Evolutionary conservation across 2,888 invertebrate species (phyloP), one percentile per base, ranked within the genome.

Genomic region (Pyrgus malvae): DNA sequence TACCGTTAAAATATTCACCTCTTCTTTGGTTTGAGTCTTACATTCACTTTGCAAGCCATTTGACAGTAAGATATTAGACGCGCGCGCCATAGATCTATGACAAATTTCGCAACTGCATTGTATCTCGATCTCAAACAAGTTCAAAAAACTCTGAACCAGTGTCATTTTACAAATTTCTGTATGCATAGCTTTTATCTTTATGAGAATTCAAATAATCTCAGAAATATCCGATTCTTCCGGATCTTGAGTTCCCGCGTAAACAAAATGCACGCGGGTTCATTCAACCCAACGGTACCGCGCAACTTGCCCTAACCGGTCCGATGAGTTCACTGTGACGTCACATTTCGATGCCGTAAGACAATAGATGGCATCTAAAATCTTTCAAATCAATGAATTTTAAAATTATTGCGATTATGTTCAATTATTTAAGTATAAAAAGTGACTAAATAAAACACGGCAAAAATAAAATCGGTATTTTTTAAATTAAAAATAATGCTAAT

Each of bases 241-340:
- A 60, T 56, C 49, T 50, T 53, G 46, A 58, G 68, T 82, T 82
- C 74, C 76, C 82, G 83, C 80, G 83, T 85, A 87, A 89, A 87
- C 85, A 83, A 82, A 83, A 78, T 76, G 68, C 66, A 58, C 57
- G 59, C 58, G 51, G 55, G 86, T 80, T 78, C 83, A 68, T 74
- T 78, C 82, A 86, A 78, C 89, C 81, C 86, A 89, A 88, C 89
- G 89, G 89, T 86, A 89, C 80, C 70, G 70, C 68, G 78, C 75
- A 75, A 79, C 80, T 80, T 78, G 76, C 66, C 64, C 69, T 71
- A 78, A 77, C 81, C 74, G 77, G 78, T 77, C 60, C 60, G 70
- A 63, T 66, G 71, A 45, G 72, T 70, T 58, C 62, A 64, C 50
- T 66, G 73, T 88, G 88, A 89, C 87, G 88, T 88, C 87, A 88